Conservation (phyloP, 2,888 invertebrate genomes). For the Dryomyza anilis region DNA sequence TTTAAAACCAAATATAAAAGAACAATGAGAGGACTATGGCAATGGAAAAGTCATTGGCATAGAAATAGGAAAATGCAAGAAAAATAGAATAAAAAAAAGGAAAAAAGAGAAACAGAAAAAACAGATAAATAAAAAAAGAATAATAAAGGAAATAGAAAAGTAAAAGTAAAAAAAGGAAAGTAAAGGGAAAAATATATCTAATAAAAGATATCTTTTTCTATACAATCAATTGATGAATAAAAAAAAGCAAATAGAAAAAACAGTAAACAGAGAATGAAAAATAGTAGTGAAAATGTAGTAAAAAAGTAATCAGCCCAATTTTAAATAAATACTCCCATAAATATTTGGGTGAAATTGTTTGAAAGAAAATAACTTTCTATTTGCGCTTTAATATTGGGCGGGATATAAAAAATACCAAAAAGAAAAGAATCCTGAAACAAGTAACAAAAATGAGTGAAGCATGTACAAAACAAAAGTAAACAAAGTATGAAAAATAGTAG, state of each 20-base stretch:
- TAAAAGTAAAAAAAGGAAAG: neutral
- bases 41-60: no score
- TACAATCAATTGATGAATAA: no score
- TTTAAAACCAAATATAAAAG: neutral
- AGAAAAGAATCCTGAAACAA: neutral
- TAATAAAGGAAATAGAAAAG: neutral
- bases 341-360: no score
- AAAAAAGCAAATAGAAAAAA: no score
- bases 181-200: neutral
- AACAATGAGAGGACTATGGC: neutral
- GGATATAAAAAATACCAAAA: neutral
- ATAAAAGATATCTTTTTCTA: no score
- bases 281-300: no score
- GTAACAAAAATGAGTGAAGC: no score
- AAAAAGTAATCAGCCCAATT: no score
- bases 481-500: neutral
- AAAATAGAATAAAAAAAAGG: neutral
- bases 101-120: neutral
- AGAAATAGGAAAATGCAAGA: neutral
- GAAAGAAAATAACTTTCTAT: no score
- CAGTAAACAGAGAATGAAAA: no score
- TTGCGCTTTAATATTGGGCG: no score
- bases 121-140: neutral
- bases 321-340: no score
- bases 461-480: neutral